Evolutionary conservation across 2,888 invertebrate species (phyloP).

Genomic region (Alcis repandata): DNA sequence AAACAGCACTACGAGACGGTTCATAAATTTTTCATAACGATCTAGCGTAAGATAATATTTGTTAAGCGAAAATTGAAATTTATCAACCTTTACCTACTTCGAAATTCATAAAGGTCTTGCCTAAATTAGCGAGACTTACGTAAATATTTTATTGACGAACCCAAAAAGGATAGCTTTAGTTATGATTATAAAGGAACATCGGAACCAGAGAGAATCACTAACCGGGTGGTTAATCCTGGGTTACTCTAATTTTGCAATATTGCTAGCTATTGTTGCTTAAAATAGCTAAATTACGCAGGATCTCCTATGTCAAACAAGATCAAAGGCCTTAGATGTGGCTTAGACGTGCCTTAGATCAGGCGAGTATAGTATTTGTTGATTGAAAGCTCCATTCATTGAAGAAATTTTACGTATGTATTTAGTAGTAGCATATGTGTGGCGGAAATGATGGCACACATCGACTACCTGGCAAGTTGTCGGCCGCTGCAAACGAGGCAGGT

Average conservation of each 20-base stretch:
- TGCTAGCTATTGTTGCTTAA: not conserved
- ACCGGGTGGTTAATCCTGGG: slow-evolving; percentile 1
- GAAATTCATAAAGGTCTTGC: slow-evolving; percentile 40
- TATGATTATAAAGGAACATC: slow-evolving; percentile 7
- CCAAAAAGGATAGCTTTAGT: slow-evolving; percentile 11
- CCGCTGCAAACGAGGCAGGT: slow-evolving; percentile 57
- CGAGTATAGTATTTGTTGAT: not conserved
- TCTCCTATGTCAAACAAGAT: no score
- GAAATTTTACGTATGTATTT: slow-evolving; percentile 28
- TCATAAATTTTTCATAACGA: slow-evolving; percentile 6
- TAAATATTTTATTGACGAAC: slow-evolving; percentile 30
- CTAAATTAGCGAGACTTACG: slow-evolving; percentile 34
- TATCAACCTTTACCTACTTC: slow-evolving; percentile 30
- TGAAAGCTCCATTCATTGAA: slow-evolving; percentile 6
- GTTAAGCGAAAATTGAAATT: slow-evolving; percentile 12
- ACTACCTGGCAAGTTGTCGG: slow-evolving; percentile 40
- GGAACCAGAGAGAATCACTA: slow-evolving; percentile 11
- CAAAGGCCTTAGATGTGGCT: no score
- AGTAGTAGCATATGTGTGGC: slow-evolving; percentile 42
- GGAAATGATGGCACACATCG: slow-evolving; percentile 47
- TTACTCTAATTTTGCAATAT: not conserved
- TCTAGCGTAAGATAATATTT: slow-evolving; percentile 18
- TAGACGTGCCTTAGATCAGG: not conserved
- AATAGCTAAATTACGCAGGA: not conserved
- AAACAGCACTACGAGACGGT: not conserved